These are phyloP conservation scores for Xerus rutilus DNA, from an alignment of 2,797 vertebrate genomes.

Conservation along the genomic window DNA sequence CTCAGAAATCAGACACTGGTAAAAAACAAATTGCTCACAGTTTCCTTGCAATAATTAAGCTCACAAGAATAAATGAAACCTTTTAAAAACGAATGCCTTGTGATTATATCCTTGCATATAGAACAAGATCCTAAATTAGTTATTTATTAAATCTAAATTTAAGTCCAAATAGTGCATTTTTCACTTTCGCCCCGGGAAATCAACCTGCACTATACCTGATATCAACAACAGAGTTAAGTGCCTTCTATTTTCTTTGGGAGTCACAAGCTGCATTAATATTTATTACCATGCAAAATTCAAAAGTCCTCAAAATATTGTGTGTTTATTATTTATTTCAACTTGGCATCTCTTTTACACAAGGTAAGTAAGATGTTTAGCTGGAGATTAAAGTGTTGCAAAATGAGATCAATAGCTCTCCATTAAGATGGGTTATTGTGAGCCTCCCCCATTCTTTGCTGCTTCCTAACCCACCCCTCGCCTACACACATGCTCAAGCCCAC, in stretches of 20 bases:
- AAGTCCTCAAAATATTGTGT: constrained; percentile 80
- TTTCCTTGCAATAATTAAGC: constrained; percentile 99
- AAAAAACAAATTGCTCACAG: constrained; percentile 99
- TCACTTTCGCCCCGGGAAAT: constrained; percentile 97
- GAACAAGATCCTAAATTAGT: constrained; percentile 99
- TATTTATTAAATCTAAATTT: constrained; percentile 99
- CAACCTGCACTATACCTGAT: constrained; percentile 93
- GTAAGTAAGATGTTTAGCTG: constrained; percentile 85
- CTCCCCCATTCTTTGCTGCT: constrained; percentile 8
- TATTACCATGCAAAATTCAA: constrained; percentile 85
- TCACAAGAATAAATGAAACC: constrained; percentile 99
- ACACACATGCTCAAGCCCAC: background rate
- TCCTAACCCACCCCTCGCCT: background rate
- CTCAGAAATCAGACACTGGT: constrained; percentile 99
- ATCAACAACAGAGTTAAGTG: constrained; percentile 89
- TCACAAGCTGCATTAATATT: constrained; percentile 88
- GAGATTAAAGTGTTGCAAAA: constrained; percentile 86
- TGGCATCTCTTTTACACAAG: constrained; percentile 81
- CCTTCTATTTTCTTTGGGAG: constrained; percentile 89
- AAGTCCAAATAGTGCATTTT: constrained; percentile 95
- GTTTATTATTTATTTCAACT: constrained; percentile 82
- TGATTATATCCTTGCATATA: constrained; percentile 98
- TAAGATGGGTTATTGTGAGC: constrained; percentile 75
- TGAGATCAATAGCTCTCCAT: constrained; percentile 80
- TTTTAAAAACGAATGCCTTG: constrained; percentile 98